A percentile compares a stretch with the other conserved stretches of the same genome.
Conservation (phyloP, 2,113 vertebrate genomes). For the Malurus elegans region DNA sequence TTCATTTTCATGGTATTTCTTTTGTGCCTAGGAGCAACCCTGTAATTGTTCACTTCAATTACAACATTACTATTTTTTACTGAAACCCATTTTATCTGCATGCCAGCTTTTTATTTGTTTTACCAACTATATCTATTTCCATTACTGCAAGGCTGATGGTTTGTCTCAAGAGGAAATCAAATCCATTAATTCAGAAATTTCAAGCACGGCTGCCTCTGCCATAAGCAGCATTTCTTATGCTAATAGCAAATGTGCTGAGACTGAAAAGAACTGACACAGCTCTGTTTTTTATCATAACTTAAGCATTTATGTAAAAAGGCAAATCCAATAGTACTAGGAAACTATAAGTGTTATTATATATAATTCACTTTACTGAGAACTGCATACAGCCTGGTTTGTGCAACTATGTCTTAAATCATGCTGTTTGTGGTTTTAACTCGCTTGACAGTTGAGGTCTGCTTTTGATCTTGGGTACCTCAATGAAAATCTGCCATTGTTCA, state of each 20-base stretch:
- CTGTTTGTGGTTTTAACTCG: slow-evolving; percentile 24
- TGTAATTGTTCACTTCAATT: slow-evolving; percentile 83
- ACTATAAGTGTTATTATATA: slow-evolving; percentile 73
- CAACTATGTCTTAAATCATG: slow-evolving; percentile 59
- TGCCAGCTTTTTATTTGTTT: slow-evolving; percentile 83
- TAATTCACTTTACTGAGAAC: slow-evolving; percentile 73
- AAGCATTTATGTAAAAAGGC: slow-evolving; percentile 78
- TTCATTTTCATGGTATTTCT: slow-evolving; percentile 79
- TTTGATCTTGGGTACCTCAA: not conserved
- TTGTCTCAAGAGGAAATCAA: slow-evolving; percentile 84
- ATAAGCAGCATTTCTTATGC: slow-evolving; percentile 84
- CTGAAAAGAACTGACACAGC: slow-evolving; percentile 73
- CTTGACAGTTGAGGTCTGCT: slow-evolving; percentile 29
- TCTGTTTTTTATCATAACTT: slow-evolving; percentile 79
- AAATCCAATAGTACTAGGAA: slow-evolving; percentile 77
- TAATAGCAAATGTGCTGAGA: slow-evolving; percentile 78
- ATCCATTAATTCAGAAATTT: slow-evolving; percentile 87
- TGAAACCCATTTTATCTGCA: slow-evolving; percentile 80
- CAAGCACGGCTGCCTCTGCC: slow-evolving; percentile 79
- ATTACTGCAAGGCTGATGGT: slow-evolving; percentile 82
- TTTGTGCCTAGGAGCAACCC: slow-evolving; percentile 77
- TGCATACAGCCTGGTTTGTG: slow-evolving; percentile 52
- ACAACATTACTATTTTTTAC: slow-evolving; percentile 82
- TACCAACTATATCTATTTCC: slow-evolving; percentile 84
- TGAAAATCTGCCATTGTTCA: not conserved